Percentiles rank a stretch among this genome's conserved stretches.
phyloP scores from a whole-genome alignment of 1,140 invertebrate species.

The Cardiocondyla obscurior region DNA sequence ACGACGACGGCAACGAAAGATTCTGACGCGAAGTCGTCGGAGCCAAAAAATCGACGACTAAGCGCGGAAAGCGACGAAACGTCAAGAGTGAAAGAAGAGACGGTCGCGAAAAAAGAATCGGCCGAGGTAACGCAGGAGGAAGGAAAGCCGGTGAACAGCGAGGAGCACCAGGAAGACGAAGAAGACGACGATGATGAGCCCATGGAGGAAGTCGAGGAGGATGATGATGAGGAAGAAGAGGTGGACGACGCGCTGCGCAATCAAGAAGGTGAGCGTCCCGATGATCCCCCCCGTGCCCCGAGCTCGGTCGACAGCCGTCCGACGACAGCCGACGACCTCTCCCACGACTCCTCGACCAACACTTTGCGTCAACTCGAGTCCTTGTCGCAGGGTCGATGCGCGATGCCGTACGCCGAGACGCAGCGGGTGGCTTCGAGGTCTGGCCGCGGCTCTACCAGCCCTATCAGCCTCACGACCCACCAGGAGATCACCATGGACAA shows the following conservation, averaged over 20 bases:
- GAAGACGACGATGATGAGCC: slow-evolving; percentile 63
- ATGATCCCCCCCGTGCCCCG: slow-evolving; percentile 82
- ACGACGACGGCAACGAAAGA: slow-evolving; percentile 40
- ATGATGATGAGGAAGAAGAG: slow-evolving; percentile 77
- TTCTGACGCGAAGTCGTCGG: not conserved
- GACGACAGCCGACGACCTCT: slow-evolving; percentile 85
- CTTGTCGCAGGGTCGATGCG: slow-evolving; percentile 89
- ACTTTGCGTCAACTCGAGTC: slow-evolving; percentile 91
- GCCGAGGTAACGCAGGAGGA: slow-evolving; percentile 40
- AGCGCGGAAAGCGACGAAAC: slow-evolving; percentile 49
- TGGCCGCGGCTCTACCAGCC: slow-evolving; percentile 83
- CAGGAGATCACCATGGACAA: slow-evolving; percentile 80
- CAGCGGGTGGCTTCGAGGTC: slow-evolving; percentile 79
- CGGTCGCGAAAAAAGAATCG: slow-evolving; percentile 13
- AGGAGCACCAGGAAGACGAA: slow-evolving; percentile 68
- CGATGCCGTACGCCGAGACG: slow-evolving; percentile 75
- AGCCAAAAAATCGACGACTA: slow-evolving; percentile 37
- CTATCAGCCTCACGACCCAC: slow-evolving; percentile 80
- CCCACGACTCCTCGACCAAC: slow-evolving; percentile 87
- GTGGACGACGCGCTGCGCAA: slow-evolving; percentile 76
- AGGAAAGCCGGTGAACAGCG: slow-evolving; percentile 59
- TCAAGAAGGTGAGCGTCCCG: slow-evolving; percentile 83
- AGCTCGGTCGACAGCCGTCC: slow-evolving; percentile 86
- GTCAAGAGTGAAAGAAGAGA: slow-evolving; percentile 33
- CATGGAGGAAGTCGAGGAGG: slow-evolving; percentile 65